Evolutionary conservation across 2,888 invertebrate genomes (phyloP), one percentile per base, ranked within the genome.

Genomic region (Agriopis leucophaearia): DNA sequence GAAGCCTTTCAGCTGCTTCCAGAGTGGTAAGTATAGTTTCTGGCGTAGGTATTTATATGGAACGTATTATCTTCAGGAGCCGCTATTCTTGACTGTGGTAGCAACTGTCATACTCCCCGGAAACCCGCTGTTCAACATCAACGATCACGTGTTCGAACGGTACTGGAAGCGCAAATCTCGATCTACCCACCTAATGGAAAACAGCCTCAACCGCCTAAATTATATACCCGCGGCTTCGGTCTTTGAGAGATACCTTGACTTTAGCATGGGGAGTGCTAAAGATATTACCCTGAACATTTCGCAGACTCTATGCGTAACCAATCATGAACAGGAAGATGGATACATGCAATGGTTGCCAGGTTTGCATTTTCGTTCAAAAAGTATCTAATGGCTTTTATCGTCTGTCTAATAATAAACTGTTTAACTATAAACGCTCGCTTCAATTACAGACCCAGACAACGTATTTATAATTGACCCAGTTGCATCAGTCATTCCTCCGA

Each of bases 341-440:
- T 89, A 84, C 64, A 88, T 94, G 57, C 88, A 89, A 61, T 94
- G 94, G 94, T 76, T 90, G 69, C 83, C 90, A 88, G 94, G 94
- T 92, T 35, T 58, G 73, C 16, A 60, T 7, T 54, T 40, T 12
- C 38, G 40, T 10, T 7, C 5, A n/a, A 36, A n/a, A 52, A 52
- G 15, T 15, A 38, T 15, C 12, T 7, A 35, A 2, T 13, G 35
- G 8, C 7, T 35, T 38, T 52, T 38, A 10, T 38, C 6, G 16
- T 8, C 18, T 15, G 10, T 38, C 10, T 52, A n/a, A 51, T 42
- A 3, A n/a, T 42, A 54, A 27, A 42, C 38, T 40, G 48, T 50
- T 50, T 56, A 58, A 55, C 16, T 55, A 40, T 50, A 16, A n/a
- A 35, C 38, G 18, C 27, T 44, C 50, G 5, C 45, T 62, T 47